phyloP scores from a whole-genome alignment of 2,888 invertebrate genomes.

The Rhaphigaster nebulosa region DNA sequence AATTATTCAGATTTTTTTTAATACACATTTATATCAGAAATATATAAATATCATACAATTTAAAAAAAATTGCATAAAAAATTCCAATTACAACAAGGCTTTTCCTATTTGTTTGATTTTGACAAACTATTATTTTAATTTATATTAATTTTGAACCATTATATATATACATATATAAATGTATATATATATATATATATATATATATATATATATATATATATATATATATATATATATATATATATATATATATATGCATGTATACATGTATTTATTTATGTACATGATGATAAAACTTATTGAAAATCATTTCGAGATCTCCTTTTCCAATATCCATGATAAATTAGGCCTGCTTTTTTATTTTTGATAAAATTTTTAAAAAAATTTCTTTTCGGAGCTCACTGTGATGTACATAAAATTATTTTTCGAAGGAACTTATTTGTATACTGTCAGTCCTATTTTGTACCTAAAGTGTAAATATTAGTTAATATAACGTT shows the following conservation, averaged over 20 bases:
- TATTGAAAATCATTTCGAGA: conserved; percentile 53
- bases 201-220: background rate
- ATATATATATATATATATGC: too few relatives aligned
- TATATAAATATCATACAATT: conserved; percentile 58
- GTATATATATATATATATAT: background rate
- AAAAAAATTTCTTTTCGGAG: conserved; percentile 55
- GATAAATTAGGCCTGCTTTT: conserved; percentile 59
- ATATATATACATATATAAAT: background rate
- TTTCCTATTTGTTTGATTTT: conserved; percentile 37
- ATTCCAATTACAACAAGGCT: conserved; percentile 54
- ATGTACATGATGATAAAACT: conserved; percentile 28
- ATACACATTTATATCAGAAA: conserved; percentile 58
- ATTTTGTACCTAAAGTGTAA: conserved; percentile 63
- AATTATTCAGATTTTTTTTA: conserved; percentile 28
- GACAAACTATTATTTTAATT: conserved; percentile 27
- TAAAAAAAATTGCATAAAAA: conserved; percentile 46
- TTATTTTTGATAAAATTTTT: conserved; percentile 22
- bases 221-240: background rate
- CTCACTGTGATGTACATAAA: conserved; percentile 60
- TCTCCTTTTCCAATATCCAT: conserved; percentile 58
- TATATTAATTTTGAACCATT: conserved; percentile 2
- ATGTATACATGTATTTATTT: background rate
- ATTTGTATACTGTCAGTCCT: conserved; percentile 64
- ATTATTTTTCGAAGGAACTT: conserved; percentile 63
- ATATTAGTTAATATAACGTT: conserved; percentile 57